Percentiles rank a stretch among this genome's conserved stretches.
phyloP scores from a whole-genome alignment of 2,113 vertebrate genomes.

The Saccopteryx leptura region DNA sequence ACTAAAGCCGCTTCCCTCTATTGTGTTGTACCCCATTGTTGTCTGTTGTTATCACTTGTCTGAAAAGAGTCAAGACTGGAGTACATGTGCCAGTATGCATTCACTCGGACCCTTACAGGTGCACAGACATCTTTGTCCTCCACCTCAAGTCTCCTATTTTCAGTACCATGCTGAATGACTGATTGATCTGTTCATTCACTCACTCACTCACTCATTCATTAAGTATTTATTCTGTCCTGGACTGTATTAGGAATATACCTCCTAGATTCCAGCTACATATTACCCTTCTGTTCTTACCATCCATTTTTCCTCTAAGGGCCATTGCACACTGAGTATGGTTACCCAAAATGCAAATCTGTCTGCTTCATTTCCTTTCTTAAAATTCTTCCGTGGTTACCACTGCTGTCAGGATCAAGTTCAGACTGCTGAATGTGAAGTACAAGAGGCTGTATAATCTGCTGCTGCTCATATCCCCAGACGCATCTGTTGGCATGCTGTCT shows the following conservation, averaged over 20 bases:
- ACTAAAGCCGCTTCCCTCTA: not conserved
- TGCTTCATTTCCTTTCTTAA: constrained; percentile 42
- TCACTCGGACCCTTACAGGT: not conserved
- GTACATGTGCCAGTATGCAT: not conserved
- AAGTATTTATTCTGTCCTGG: not conserved
- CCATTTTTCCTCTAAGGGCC: not conserved
- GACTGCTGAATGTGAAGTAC: not conserved
- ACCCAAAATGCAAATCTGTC: not conserved
- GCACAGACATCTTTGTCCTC: not conserved
- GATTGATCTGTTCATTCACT: not conserved
- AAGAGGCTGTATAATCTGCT: not conserved
- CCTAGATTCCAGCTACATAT: not conserved
- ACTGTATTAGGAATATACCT: not conserved
- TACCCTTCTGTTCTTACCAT: not conserved
- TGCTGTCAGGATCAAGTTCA: constrained; percentile 1
- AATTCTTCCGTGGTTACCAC: not conserved
- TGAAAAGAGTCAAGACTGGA: not conserved
- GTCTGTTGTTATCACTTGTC: not conserved
- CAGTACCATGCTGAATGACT: not conserved
- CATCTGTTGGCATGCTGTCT: not conserved
- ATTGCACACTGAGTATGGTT: not conserved
- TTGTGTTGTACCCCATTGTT: fast-evolving
- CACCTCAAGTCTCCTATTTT: not conserved
- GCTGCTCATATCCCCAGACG: not conserved
- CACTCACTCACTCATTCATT: not conserved